Conservation (phyloP, 2,888 invertebrate genomes). For the Yponomeuta sedellus region DNA sequence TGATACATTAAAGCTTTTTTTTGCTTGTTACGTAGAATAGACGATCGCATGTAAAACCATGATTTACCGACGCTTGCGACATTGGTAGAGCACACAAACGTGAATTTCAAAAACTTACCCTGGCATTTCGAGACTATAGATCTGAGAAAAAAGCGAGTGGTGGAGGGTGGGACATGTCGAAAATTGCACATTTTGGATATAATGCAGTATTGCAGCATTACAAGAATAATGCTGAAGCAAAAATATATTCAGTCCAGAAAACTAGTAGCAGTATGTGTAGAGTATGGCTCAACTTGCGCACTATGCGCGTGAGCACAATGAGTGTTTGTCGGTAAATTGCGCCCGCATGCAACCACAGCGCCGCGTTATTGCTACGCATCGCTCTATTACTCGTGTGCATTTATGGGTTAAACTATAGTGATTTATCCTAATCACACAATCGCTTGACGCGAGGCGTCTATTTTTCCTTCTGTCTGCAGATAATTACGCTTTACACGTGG, state of each 20-base stretch:
- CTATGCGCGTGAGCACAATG: background rate
- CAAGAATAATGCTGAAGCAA: no score
- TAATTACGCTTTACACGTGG: conserved; percentile 10
- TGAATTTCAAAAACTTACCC: no score
- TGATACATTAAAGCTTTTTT: no score
- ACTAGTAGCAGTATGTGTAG: background rate
- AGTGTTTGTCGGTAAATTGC: background rate
- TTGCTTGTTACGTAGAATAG: no score
- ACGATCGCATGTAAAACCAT: no score
- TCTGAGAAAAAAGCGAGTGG: no score
- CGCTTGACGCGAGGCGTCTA: background rate
- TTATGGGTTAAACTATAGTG: background rate
- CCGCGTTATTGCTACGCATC: conserved; percentile 5
- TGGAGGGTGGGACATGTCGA: no score
- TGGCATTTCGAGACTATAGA: no score
- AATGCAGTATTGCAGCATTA: no score
- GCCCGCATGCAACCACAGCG: conserved; percentile 10
- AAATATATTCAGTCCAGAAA: no score
- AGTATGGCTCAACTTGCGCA: background rate
- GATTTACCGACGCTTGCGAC: no score
- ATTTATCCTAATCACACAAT: conserved; percentile 12
- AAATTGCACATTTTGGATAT: background rate
- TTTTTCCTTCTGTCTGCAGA: conserved; percentile 8
- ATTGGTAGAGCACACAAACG: no score
- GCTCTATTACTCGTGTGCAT: background rate